A percentile compares a stretch with the other conserved stretches of the same genome.
These are phyloP conservation scores for Campoletis raptor DNA, from an alignment of 2,888 invertebrate genomes.

Conservation along the genomic window DNA sequence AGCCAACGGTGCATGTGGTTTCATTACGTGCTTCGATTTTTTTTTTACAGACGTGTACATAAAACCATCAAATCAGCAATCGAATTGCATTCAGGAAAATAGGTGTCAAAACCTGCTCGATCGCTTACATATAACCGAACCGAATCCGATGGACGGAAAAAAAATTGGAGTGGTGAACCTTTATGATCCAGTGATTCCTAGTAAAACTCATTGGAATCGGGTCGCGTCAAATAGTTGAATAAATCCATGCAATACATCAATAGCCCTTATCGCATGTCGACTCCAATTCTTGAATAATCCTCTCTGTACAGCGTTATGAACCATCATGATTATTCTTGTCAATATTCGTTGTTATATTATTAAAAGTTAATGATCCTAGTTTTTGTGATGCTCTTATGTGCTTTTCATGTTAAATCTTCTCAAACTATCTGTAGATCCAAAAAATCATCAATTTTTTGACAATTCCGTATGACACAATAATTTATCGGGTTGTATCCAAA, in stretches of 20 bases:
- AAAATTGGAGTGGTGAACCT: slow-evolving; percentile 29
- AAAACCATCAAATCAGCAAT: slow-evolving; percentile 3
- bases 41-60: neutral
- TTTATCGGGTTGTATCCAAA: too few relatives aligned
- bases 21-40: neutral
- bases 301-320: neutral
- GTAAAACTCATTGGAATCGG: slow-evolving; percentile 30
- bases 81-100: slow-evolving; percentile 1
- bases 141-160: neutral
- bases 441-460: too few relatives aligned
- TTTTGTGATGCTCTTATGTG: too few relatives aligned
- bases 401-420: too few relatives aligned
- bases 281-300: neutral
- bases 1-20: slow-evolving; percentile 5
- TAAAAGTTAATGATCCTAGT: neutral
- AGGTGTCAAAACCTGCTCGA: slow-evolving; percentile 24
- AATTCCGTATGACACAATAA: too few relatives aligned
- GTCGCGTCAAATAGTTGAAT: slow-evolving; percentile 20
- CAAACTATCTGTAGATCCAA: too few relatives aligned
- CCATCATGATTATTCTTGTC: slow-evolving; percentile 15
- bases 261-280: slow-evolving; percentile 51
- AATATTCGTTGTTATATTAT: slow-evolving; percentile 16
- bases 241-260: slow-evolving; percentile 44
- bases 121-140: slow-evolving; percentile 4
- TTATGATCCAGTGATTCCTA: slow-evolving; percentile 18